phyloP scores from a whole-genome alignment of 1,140 invertebrate genomes.

The Lethrus apterus region DNA sequence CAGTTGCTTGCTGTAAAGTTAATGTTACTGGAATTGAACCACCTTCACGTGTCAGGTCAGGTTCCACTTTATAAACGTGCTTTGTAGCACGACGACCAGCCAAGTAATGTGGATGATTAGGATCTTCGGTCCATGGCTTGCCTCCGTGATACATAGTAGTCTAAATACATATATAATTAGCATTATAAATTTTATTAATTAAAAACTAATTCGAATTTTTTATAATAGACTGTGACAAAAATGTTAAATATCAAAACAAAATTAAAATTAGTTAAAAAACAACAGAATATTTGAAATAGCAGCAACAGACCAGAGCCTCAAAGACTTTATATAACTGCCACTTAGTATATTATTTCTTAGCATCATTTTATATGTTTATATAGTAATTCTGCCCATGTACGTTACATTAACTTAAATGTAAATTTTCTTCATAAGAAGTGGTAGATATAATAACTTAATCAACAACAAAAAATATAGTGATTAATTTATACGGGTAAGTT shows the following conservation, averaged over 20 bases:
- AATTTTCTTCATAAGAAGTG: too few species aligned
- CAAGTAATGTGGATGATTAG: constrained; percentile 83
- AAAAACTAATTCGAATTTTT: not conserved
- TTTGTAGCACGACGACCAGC: constrained; percentile 83
- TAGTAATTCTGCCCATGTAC: too few species aligned
- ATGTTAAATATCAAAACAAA: not conserved
- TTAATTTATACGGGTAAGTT: too few species aligned
- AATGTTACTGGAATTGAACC: constrained; percentile 84
- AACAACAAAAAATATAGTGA: too few species aligned
- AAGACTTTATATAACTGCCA: too few species aligned
- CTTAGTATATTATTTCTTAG: too few species aligned
- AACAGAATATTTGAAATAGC: too few species aligned
- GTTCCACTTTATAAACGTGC: constrained; percentile 85
- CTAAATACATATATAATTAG: constrained; percentile 32
- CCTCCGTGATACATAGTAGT: constrained; percentile 67
- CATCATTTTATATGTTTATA: too few species aligned
- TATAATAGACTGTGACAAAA: not conserved
- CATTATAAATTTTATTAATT: not conserved
- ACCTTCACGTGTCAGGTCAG: constrained; percentile 91
- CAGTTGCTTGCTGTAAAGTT: constrained; percentile 81
- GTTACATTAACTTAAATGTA: too few species aligned
- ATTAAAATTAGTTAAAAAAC: too few species aligned
- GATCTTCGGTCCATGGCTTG: constrained; percentile 86
- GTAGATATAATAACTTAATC: too few species aligned
- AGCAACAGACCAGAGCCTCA: too few species aligned